Conservation (phyloP, 1,140 invertebrate genomes). For the Andricus grossulariae region DNA sequence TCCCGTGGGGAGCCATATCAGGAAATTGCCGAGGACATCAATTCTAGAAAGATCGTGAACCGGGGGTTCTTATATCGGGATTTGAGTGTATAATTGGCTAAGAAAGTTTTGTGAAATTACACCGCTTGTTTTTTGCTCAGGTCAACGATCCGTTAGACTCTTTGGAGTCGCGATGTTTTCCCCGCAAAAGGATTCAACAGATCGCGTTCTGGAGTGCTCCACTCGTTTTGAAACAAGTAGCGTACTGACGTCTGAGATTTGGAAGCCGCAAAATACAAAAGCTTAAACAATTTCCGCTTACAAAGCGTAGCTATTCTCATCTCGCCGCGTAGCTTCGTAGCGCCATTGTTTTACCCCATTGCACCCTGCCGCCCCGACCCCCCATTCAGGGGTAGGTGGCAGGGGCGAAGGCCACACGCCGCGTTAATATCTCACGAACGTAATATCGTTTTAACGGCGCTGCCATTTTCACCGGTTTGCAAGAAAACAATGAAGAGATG, state of each 20-base stretch:
- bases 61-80: too few relatives aligned
- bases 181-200: neutral
- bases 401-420: constrained; percentile 29
- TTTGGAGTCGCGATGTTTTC: constrained; percentile 1
- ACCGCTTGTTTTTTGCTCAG: neutral
- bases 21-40: too few relatives aligned
- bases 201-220: constrained; percentile 7
- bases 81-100: too few relatives aligned
- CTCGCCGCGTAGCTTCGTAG: constrained; percentile 48
- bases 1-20: too few relatives aligned
- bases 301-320: constrained; percentile 50
- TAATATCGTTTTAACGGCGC: constrained; percentile 64
- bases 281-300: constrained; percentile 66
- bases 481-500: constrained; percentile 28
- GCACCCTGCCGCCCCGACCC: constrained; percentile 1
- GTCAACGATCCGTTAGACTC: neutral
- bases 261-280: constrained; percentile 70
- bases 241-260: constrained; percentile 64
- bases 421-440: constrained; percentile 61
- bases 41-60: too few relatives aligned
- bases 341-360: constrained; percentile 56
- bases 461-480: constrained; percentile 38
- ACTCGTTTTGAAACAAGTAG: constrained; percentile 3
- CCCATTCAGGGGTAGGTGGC: constrained; percentile 1
- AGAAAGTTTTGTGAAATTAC: too few relatives aligned